Base-by-base conservation (phyloP, 2,113 vertebrate genomes). In the Uropsilus gracilis region DNA sequence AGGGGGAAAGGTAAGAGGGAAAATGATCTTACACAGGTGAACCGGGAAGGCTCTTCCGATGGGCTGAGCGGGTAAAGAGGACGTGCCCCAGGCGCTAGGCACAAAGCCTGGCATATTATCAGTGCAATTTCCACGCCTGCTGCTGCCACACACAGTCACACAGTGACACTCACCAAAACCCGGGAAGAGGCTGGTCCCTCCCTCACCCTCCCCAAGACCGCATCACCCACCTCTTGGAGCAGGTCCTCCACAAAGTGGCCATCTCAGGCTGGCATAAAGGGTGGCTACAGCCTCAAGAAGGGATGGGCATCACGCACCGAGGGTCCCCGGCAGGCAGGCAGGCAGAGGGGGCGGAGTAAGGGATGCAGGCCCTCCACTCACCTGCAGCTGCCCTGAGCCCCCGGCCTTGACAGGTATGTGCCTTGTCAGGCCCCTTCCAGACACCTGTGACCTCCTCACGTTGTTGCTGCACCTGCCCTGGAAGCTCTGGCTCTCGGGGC, bases 221-320 rank as follows among this genome's bases (percentile, higher is more conserved):
- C 12, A 1, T 57, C 93, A 95, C 96, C 91, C 94, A 97, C 97
- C 97, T 97, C 84, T 93, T 75, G 46, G 87, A 88, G 9, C 34
- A 22, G 34, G 86, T 66, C 80, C 89, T 90, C 83, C 87, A 55
- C 18, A 87, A 10, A 30, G 80, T 61, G 10, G 89, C 85, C 95
- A 96, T 97, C 76, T 68, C 57, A 1, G 80, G 76, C 32, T 0
- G 0, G 10, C 55, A 32, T 17, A 39, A n/a, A 0, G 0, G 30
- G 28, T n/a, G 63, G 61, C 59, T 14, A 69, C n/a, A 61, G 80
- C 24, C 53, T 7, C 1, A 0, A 30, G 42, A 50, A 50, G 11
- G 78, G 64, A 34, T 0, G 5, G 42, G 46, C 48, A 55, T 61
- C n/a, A 0, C 55, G 28, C 5, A 28, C 73, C 24, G 1, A 3